Evolutionary conservation across 2,113 vertebrate genomes (phyloP), one percentile per base, ranked within the genome.

Genomic region (Pluvialis apricaria): DNA sequence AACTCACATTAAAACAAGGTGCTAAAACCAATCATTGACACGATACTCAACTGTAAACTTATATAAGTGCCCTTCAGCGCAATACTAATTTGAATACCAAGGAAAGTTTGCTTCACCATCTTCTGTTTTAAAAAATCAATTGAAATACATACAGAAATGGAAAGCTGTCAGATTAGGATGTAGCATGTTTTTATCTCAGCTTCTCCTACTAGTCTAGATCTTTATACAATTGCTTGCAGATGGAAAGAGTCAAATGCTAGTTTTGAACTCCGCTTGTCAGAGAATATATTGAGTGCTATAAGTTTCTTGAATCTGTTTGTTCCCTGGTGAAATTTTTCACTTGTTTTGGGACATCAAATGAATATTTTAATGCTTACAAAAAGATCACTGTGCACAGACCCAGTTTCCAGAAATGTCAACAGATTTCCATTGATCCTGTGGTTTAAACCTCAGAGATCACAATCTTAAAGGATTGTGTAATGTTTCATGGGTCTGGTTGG

Each of bases 111-210:
- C 61, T 94, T 97, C 94, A 94, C 86, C 92, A 54, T 95, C 60
- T 96, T 93, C 38, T 34, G 36, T 91, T 97, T 97, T 85, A 86
- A 96, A 97, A 93, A 65, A 34, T 36, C 31, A 61, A 3, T 21
- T 77, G 81, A 97, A 97, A 95, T 92, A 76, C 65, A 91, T 90
- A 93, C 70, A 90, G 81, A 89, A 95, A 96, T 86, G 69, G 90
- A 86, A 96, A 78, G 25, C 66, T 96, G 88, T 96, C 95, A 88
- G 71, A 86, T 68, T 77, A 55, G 14, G 28, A 9, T n/a, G 19
- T 20, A 58, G 19, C 75, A 77, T 84, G 44, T 75, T 52, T 26
- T 90, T 95, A 87, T 69, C 72, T 96, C 71, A 81, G 72, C 72
- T 96, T 94, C 85, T 75, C 32, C n/a, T 96, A 73, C 73, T 87